Base-by-base conservation (phyloP, 2,888 invertebrate species). In the Tiliacea aurago region DNA sequence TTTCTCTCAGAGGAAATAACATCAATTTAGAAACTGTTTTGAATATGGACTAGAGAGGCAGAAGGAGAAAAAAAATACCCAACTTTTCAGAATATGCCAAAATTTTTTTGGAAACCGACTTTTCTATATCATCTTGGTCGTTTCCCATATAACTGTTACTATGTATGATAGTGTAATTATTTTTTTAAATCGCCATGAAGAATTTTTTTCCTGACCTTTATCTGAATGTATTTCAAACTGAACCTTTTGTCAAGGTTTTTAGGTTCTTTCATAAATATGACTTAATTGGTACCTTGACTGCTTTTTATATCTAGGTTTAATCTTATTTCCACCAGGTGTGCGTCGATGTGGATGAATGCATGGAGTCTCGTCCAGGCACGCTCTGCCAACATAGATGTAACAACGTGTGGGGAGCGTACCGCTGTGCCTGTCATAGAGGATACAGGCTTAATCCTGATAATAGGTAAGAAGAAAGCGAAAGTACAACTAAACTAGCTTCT, bases 351-450 rank as follows among this genome's bases (percentile, higher is more conserved):
- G 97, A 98, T 87, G 98, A 98, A 85, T 98, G 98, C 81, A 81
- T 90, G 3, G 94, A 93, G 37, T 84, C 92, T 0, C 87, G 93
- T 0, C 62, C 90, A 0, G 94, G 94, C 0, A 81, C 91, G 0
- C 92, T 96, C 1, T 99, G 99, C 88, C 98, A 99, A 88, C 99
- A 99, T 83, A 97, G 97, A 49, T 99, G 99, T 91, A 97, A 98
- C 74, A 99, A 99, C 92, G 97, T 98, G 1, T 99, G 98, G 97
- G 99, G 99, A 0, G 97, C 98, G 0, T 99, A 98, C 93, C 97
- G 98, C 67, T 99, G 99, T 91, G 97, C 98, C 11, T 99, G 99
- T 90, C 97, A 98, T 68, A 94, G 97, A 0, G 99, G 99, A 0
- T 99, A 98, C 93, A 97, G 97, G 28, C 94, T 99, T 2, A 97